Evolutionary conservation across 2,888 invertebrate genomes (phyloP).

Genomic region (Parnassius orleans): DNA sequence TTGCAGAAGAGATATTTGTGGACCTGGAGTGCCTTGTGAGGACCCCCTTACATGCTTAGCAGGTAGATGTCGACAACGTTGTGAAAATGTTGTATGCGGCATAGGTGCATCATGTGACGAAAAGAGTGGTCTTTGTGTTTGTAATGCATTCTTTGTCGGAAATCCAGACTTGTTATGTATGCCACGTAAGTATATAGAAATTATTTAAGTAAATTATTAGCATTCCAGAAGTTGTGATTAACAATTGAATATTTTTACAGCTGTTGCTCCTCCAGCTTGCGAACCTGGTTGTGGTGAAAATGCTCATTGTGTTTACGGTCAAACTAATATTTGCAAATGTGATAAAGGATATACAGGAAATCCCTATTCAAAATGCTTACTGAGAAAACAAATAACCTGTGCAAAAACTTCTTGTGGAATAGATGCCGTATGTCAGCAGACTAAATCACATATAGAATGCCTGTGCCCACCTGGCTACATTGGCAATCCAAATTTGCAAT

Average conservation of each 20-base stretch:
- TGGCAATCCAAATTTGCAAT: slow-evolving; percentile 93
- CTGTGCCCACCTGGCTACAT: slow-evolving; percentile 90
- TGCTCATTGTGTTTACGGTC: slow-evolving; percentile 93
- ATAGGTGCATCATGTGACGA: slow-evolving; percentile 93
- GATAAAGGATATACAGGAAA: slow-evolving; percentile 92
- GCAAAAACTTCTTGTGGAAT: slow-evolving; percentile 86
- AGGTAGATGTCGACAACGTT: slow-evolving; percentile 93
- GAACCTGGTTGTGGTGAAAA: slow-evolving; percentile 90
- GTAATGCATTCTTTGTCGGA: slow-evolving; percentile 92
- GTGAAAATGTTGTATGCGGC: slow-evolving; percentile 92
- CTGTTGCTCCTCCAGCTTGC: slow-evolving; percentile 88
- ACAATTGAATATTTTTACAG: slow-evolving; percentile 64
- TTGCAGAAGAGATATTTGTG: slow-evolving; percentile 91
- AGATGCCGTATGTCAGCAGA: slow-evolving; percentile 90
- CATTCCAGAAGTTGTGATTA: slow-evolving; percentile 10
- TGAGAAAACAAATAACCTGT: slow-evolving; percentile 86
- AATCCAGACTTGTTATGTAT: slow-evolving; percentile 94
- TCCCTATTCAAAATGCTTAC: slow-evolving; percentile 90
- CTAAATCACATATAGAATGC: slow-evolving; percentile 88
- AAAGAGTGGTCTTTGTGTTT: slow-evolving; percentile 90
- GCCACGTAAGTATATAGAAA: slow-evolving; percentile 87
- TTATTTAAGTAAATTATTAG: slow-evolving; percentile 8
- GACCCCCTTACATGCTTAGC: slow-evolving; percentile 91
- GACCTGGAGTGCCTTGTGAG: slow-evolving; percentile 87
- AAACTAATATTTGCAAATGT: slow-evolving; percentile 89